These are phyloP conservation scores for Brachionus calyciflorus DNA, from an alignment of 1,140 invertebrate species.

Conservation along the genomic window DNA sequence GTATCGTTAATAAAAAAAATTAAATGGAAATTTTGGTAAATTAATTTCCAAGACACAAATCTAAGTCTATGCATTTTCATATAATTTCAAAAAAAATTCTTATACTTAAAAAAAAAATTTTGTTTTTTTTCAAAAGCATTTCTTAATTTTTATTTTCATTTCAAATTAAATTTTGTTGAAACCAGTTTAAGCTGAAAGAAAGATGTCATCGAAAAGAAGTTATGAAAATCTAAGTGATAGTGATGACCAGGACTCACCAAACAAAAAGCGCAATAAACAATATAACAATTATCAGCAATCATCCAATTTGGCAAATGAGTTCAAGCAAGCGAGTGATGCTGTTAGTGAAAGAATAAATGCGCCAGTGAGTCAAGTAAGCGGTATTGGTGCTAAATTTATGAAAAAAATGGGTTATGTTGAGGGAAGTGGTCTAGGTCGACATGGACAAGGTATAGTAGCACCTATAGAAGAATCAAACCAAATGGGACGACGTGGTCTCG, in stretches of 20 bases:
- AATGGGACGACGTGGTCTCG: slow-evolving; percentile 10
- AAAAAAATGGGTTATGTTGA: slow-evolving; percentile 35
- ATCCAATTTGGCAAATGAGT: neutral
- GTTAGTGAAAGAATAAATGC: neutral
- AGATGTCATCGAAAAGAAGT: slow-evolving; percentile 33
- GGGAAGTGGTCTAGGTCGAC: neutral
- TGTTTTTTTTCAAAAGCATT: neutral
- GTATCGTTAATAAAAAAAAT: no score
- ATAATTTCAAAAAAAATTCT: no score
- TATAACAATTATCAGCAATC: slow-evolving; percentile 1
- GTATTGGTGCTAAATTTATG: slow-evolving; percentile 18
- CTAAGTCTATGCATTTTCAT: no score
- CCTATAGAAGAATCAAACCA: slow-evolving; percentile 35
- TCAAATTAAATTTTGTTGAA: no score
- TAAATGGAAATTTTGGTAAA: no score
- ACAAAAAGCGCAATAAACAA: slow-evolving; percentile 5
- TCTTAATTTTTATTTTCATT: no score
- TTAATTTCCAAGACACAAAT: no score
- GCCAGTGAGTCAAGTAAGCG: no score
- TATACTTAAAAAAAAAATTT: no score
- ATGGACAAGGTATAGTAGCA: slow-evolving; percentile 6
- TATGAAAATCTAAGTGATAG: slow-evolving; percentile 39
- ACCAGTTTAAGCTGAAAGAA: neutral
- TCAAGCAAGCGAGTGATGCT: neutral
- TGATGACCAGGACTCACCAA: slow-evolving; percentile 38